Conservation (phyloP, 2,113 vertebrate species). For the Apaloderma vittatum region DNA sequence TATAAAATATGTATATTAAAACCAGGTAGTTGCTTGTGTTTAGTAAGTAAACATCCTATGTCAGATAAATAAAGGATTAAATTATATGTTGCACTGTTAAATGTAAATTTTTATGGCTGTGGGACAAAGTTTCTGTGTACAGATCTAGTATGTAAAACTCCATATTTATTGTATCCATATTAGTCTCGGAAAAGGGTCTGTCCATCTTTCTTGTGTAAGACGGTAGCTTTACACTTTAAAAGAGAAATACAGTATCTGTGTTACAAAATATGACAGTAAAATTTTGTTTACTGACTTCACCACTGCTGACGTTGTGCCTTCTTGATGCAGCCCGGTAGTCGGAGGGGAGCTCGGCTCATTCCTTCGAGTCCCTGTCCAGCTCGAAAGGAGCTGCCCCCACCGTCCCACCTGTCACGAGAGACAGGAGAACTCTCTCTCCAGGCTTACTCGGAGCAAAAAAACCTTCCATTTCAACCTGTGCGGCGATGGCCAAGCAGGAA, state of each 20-base stretch:
- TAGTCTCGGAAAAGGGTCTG: constrained; percentile 93
- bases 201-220: constrained; percentile 90
- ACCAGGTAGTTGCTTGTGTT: constrained; percentile 92
- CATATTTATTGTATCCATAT: constrained; percentile 99
- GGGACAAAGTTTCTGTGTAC: constrained; percentile 94
- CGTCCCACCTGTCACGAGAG: not conserved
- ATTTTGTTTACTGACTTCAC: constrained; percentile 94
- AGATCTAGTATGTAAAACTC: constrained; percentile 95
- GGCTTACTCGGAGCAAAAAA: not conserved
- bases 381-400: not conserved
- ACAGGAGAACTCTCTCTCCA: not conserved
- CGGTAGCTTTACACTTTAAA: constrained; percentile 94
- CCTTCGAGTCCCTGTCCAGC: not conserved
- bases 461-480: not conserved
- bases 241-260: constrained; percentile 89
- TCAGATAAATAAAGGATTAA: constrained; percentile 89
- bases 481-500: not conserved
- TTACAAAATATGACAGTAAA: constrained; percentile 97
- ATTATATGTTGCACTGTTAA: constrained; percentile 96
- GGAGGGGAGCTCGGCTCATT: not conserved
- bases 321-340: constrained; percentile 9
- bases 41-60: constrained; percentile 86
- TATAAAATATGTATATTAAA: constrained; percentile 87
- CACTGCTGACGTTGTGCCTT: constrained; percentile 70
- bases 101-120: constrained; percentile 96